Evolutionary conservation across 2,797 vertebrate genomes (phyloP), one percentile per base, ranked within the genome.

Genomic region (Cossypha niveicapilla): DNA sequence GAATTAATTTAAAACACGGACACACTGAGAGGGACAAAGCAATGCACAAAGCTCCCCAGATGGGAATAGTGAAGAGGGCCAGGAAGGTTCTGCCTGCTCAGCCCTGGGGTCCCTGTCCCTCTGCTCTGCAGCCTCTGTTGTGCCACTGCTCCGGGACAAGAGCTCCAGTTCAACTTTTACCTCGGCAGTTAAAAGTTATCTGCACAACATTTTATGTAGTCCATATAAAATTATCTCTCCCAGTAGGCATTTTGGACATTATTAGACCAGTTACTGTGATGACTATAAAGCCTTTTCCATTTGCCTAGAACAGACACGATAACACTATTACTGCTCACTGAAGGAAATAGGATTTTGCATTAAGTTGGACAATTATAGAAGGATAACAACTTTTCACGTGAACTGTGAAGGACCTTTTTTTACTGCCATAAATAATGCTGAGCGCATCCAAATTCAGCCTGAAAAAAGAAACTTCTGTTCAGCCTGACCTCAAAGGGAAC

Each of bases 21-120:
- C 15, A 1, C 3, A 0, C 4, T 1, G 23, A 72, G 18, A 63
- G 15, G 18, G 60, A 44, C 13, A n/a, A 32, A 24, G 2, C 65
- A 18, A 13, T 1, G 3, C 48, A 8, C 0, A 0, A 7, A 48
- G 62, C 35, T 37, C 10, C 57, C 76, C n/a, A 5, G 54, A 3
- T 11, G 42, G 48, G 28, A 32, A 13, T 0, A 39, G 14, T 15
- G 68, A 27, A 15, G 34, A 25, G 67, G 39, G 28, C n/a, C 56
- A 32, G 78, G 37, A 9, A 10, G 39, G 77, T 42, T 42, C 4
- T 75, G 70, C 25, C 45, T 17, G 1, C 6, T 27, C 37, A 58
- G 50, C 50, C 67, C 45, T 27, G 32, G 6, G 28, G 71, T 53
- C 54, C 65, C 41, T 4, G n/a, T 62, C 32, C 70, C 57, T 1